Conservation (phyloP, 2,113 vertebrate species). For the Fregata magnificens region DNA sequence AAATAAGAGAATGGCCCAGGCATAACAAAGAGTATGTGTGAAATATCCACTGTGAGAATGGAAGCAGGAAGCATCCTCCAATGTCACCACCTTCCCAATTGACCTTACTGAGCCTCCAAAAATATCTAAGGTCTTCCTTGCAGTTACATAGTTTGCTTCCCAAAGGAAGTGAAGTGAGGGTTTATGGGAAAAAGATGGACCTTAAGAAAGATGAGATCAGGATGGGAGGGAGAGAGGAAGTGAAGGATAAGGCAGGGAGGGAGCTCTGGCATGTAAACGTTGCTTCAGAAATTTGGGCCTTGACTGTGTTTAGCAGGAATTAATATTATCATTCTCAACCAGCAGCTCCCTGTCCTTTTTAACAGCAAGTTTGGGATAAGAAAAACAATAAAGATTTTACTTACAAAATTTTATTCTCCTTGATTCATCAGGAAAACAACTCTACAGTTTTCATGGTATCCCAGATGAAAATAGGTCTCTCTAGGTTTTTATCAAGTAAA, state of each 20-base stretch:
- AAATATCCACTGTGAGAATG: not conserved
- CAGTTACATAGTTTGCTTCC: not conserved
- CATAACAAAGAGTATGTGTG: not conserved
- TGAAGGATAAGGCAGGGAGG: not conserved
- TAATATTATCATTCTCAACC: not conserved
- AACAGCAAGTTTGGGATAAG: not conserved
- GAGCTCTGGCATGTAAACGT: not conserved
- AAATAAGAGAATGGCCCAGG: not conserved
- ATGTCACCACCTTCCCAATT: not conserved
- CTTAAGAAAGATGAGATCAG: not conserved
- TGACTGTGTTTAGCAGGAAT: not conserved
- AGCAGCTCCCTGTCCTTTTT: not conserved
- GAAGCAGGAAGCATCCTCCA: not conserved
- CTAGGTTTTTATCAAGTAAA: conserved; percentile 3
- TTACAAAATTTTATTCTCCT: not conserved
- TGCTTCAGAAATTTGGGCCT: not conserved
- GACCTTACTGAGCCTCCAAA: not conserved
- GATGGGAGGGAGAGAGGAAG: not conserved
- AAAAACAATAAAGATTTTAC: not conserved
- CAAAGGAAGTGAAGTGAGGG: not conserved
- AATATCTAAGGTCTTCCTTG: not conserved
- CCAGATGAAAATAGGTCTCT: not conserved
- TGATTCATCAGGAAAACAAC: not conserved
- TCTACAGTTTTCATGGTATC: not conserved
- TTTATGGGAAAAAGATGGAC: not conserved